Base-by-base conservation (phyloP, 92 coral and sea anemone species). In the Paramuricea clavata region DNA sequence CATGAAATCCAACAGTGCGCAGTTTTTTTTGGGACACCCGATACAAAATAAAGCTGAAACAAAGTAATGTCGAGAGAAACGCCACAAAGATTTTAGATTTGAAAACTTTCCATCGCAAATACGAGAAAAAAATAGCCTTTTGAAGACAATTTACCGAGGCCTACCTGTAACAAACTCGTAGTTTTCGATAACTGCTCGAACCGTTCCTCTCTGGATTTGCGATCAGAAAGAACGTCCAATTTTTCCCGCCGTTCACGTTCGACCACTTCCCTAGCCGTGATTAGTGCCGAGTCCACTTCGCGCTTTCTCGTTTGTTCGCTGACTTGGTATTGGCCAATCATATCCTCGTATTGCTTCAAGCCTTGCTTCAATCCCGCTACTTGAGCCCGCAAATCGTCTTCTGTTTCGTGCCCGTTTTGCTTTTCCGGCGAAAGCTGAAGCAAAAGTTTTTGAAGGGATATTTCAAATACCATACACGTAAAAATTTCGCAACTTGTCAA, bases 161-260 rank as follows among this genome's bases (percentile, higher is more conserved):
- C 19, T 60, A 96, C 98, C 94, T 96, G 98, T 89, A 96, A 86
- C 1, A 95, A 83, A 35, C 93, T 94, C 98, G 94, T 91, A 21
- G 94, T 90, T 76, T 94, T 94, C 12, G 98, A 91, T 74, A 96
- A 74, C 34, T 83, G 93, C 34, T 96, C 98, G 39, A 94, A 81
- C 70, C 93, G 98, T 65, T 94, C 95, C 69, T 94, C 85, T 25
- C 93, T 80, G 5, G 90, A 92, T 36, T 96, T 96, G 54, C 92
- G 98, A 64, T 96, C 98, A 7, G 98, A 89, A 23, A 96, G 95
- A 30, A 97, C 95, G 52, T 92, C 95, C n/a, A 94, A 78, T 73
- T 96, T 96, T 68, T 96, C 98, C 22, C 89, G 95, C 12, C 98
- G 82, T 72, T 96, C 98, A 69, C 96, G 68, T 75, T 96, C 98